Conservation (phyloP, 2,113 vertebrate genomes). For the Phasianus colchicus region DNA sequence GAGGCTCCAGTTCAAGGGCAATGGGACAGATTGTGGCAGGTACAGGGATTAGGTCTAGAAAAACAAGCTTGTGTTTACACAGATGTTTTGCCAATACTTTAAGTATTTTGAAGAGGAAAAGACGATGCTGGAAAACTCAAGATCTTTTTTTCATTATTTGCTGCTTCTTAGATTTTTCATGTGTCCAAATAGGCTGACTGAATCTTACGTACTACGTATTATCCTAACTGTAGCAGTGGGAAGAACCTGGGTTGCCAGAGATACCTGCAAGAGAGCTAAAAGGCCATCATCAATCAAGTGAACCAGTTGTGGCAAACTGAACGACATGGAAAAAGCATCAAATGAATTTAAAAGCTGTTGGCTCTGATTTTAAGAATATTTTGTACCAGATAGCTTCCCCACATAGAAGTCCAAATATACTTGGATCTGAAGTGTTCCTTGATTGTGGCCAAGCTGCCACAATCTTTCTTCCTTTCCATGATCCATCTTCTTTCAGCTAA, state of each 20-base stretch:
- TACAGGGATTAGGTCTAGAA: not conserved
- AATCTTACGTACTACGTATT: not conserved
- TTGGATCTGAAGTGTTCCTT: conserved; percentile 58
- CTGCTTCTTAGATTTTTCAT: not conserved
- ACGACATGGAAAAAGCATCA: conserved; percentile 34
- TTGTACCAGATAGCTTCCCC: conserved; percentile 35
- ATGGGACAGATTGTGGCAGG: not conserved
- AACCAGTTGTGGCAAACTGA: conserved; percentile 29
- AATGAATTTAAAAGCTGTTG: conserved; percentile 4
- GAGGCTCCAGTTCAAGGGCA: not conserved
- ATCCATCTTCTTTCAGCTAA: conserved; percentile 39
- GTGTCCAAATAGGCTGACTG: not conserved
- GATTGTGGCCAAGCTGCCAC: conserved; percentile 44
- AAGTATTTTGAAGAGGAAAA: not conserved
- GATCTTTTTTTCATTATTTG: not conserved
- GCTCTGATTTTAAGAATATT: conserved; percentile 27
- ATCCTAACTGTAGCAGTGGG: not conserved
- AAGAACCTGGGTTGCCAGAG: not conserved
- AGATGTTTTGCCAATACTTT: not conserved
- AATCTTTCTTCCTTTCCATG: conserved; percentile 18
- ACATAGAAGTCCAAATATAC: not conserved
- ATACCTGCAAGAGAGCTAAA: not conserved
- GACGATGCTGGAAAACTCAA: not conserved
- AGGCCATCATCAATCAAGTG: not conserved
- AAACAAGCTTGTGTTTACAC: not conserved